Evolutionary conservation across 2,888 invertebrate genomes (phyloP), one percentile per base, ranked within the genome.

Genomic region (Stenichneumon culpator): DNA sequence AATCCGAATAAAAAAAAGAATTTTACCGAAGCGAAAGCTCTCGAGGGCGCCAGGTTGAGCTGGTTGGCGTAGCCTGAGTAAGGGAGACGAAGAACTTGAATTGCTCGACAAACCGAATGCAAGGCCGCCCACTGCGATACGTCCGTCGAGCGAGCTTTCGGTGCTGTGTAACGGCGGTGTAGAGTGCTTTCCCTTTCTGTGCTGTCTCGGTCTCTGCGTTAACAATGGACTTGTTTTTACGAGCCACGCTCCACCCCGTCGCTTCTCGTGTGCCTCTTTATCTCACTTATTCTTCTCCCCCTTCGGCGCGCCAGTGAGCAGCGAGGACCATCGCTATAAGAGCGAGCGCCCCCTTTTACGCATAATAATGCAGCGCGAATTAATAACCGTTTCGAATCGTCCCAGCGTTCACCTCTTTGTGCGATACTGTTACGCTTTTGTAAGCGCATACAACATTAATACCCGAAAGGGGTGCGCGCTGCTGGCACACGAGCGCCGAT

Each of bases 201-300:
- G 47, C 82, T 79, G 75, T 73, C 82, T 82, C 79, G 70, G 50
- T 75, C 63, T 83, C 89, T 89, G 87, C 90, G 89, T 91, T 90
- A 92, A 92, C 93, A 93, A 92, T 92, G 90, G 90, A 91, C 89
- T 90, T 92, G 92, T 92, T 92, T 93, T 93, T 93, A 92, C 91
- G 91, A 91, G 84, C 86, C 73, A 50, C 82, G 82, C 79, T 86
- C 80, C 83, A 87, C 88, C 86, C 86, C 78, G 82, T 88, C 83
- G 82, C 82, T 87, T 86, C 80, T 83, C 85, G 69, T 86, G 84
- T 84, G 87, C 84, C 86, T 67, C 78, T 79, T 73, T 81, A n/a
- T 25, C 65, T 63, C 52, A 50, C 82, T 75, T 70, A 79, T 82
- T 82, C 70, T 69, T 79, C 74, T 54, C 25, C 74, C 60, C 63